Conservation (phyloP, 2,888 invertebrate species). For the Epinotia nisella region DNA sequence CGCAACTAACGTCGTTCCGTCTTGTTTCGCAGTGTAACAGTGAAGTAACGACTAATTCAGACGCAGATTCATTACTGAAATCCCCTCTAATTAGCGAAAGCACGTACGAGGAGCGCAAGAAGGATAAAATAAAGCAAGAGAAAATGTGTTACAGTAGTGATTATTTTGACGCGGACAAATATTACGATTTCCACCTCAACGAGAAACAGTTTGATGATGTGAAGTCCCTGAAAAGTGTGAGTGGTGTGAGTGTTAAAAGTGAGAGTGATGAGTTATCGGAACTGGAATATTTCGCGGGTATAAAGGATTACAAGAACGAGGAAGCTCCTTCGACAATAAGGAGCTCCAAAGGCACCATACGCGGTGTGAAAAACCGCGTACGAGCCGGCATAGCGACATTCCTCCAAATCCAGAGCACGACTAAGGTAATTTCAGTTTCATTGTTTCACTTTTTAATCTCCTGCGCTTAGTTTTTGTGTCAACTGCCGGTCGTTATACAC, state of each 20-base stretch:
- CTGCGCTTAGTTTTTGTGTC: constrained; percentile 57
- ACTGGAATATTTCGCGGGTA: constrained; percentile 91
- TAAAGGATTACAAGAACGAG: constrained; percentile 88
- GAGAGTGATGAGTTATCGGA: constrained; percentile 75
- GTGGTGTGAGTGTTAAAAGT: constrained; percentile 72
- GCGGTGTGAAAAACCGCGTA: constrained; percentile 97
- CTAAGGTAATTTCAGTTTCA: constrained; percentile 87
- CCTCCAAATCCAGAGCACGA: constrained; percentile 91
- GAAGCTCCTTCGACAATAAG: constrained; percentile 91
- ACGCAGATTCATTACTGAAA: constrained; percentile 69
- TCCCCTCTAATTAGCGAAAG: constrained; percentile 86
- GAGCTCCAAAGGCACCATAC: constrained; percentile 96
- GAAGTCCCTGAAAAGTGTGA: constrained; percentile 74
- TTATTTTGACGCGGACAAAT: constrained; percentile 90
- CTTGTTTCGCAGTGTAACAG: constrained; percentile 81
- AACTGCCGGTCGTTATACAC: constrained; percentile 67
- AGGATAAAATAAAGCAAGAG: constrained; percentile 78
- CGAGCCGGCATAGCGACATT: constrained; percentile 98
- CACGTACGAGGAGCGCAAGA: constrained; percentile 87
- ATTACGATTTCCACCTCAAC: constrained; percentile 92
- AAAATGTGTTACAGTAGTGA: constrained; percentile 80
- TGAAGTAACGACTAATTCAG: constrained; percentile 66
- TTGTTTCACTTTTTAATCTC: constrained; percentile 61
- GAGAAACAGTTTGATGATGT: constrained; percentile 86
- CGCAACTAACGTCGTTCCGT: constrained; percentile 81